Evolutionary conservation across 2,888 invertebrate genomes (phyloP), one percentile per base, ranked within the genome.

Genomic region (Hoplodrina blanda): DNA sequence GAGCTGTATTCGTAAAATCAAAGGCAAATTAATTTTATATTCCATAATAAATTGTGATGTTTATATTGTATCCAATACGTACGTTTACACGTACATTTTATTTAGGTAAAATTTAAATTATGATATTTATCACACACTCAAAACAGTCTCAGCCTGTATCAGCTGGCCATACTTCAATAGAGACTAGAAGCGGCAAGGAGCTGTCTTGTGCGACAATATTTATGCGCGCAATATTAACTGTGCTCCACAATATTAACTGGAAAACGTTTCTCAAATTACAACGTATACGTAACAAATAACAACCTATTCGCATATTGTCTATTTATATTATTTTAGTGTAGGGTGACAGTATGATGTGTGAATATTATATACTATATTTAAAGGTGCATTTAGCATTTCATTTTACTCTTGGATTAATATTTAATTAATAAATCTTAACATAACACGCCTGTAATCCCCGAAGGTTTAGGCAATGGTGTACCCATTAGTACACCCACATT

Each of bases 221-320:
- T 96, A 96, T 96, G 96, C 93, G 93, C 90, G 91, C 92, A 93
- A 95, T 96, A 96, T 96, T 96, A 96, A 96, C 95, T 95, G 90
- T 69, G 87, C 86, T 86, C 84, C 89, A 91, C 86, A 83, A 87
- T 90, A 91, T 91, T 91, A 91, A 91, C 91, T 90, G 84, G 87
- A 89, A 91, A 87, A 87, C 91, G 89, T 92, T 89, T 89, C 88
- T 83, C 79, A 89, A 90, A 85, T 87, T 82, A 78, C 84, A 80
- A 80, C 78, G 72, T 75, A 69, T 78, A 37, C 8, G 5, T 37
- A n/a, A n/a, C n/a, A n/a, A n/a, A n/a, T n/a, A n/a, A n/a, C n/a
- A n/a, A 37, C 37, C 37, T 37, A 37, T 0, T 37, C 8, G 37
- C 8, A 85, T 68, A 81, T 82, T 74, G 76, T 76, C 76, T 67